Evolutionary conservation across 2,797 vertebrate genomes (phyloP).

Genomic region (Paratrypauchen microcephalus): DNA sequence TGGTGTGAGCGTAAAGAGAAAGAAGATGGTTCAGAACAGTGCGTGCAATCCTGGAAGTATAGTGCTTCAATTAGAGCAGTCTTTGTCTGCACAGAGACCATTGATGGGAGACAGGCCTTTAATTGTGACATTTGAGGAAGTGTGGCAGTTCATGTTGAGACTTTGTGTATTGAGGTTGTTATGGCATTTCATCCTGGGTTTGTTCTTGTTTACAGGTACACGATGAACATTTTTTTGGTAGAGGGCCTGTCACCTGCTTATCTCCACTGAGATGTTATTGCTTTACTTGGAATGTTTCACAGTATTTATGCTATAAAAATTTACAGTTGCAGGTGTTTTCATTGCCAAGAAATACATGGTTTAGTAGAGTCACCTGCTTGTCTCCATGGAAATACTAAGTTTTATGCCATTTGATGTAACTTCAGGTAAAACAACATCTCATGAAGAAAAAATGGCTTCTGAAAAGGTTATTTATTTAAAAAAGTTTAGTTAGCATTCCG

Average conservation of each 20-base stretch:
- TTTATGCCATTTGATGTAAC: no score
- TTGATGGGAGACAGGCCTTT: background rate
- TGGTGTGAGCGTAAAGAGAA: conserved; percentile 51
- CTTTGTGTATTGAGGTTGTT: background rate
- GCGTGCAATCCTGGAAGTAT: conserved; percentile 21
- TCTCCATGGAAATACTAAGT: no score
- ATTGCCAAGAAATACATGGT: no score
- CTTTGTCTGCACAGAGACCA: conserved; percentile 19
- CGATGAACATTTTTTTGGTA: background rate
- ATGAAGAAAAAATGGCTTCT: no score
- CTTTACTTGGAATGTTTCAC: no score
- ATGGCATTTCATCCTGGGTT: background rate
- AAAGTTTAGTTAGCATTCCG: background rate
- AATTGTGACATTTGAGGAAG: background rate
- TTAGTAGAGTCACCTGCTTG: no score
- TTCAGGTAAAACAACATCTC: no score
- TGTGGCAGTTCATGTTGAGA: background rate
- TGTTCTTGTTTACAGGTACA: background rate
- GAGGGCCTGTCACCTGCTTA: background rate
- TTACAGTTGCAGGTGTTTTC: no score
- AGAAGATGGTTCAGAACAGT: conserved; percentile 16
- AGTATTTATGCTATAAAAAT: no score
- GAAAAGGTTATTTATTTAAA: background rate
- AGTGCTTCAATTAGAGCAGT: conserved; percentile 31
- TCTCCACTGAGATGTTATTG: background rate